These are phyloP conservation scores for Tinea semifulvella DNA, from an alignment of 2,888 invertebrate genomes.

Conservation along the genomic window DNA sequence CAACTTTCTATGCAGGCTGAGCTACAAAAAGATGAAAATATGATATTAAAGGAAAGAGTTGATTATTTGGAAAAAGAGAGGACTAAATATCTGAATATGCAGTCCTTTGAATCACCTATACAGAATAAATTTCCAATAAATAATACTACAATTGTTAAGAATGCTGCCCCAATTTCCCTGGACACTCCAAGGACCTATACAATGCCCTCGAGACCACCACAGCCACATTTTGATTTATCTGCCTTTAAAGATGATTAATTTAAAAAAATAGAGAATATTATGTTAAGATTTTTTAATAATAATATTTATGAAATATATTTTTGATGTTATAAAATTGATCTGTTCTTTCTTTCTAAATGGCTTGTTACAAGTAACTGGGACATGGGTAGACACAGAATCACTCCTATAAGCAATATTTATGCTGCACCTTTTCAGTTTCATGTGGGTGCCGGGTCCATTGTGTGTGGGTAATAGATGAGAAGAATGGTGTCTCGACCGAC, in stretches of 20 bases:
- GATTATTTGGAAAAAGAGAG: conserved; percentile 65
- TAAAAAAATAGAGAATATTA: too few relatives aligned
- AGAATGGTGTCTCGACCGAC: too few relatives aligned
- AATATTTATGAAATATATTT: too few relatives aligned
- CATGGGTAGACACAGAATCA: too few relatives aligned
- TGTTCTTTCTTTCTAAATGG: too few relatives aligned
- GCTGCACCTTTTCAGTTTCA: too few relatives aligned
- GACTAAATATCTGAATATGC: conserved; percentile 44
- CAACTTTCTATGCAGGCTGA: conserved; percentile 71
- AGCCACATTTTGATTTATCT: conserved; percentile 45
- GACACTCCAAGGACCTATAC: conserved; percentile 5
- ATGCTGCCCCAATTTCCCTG: conserved; percentile 23
- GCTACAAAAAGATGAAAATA: conserved; percentile 71
- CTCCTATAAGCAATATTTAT: too few relatives aligned
- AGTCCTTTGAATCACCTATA: conserved; percentile 30
- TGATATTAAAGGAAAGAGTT: conserved; percentile 65
- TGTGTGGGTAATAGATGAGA: too few relatives aligned
- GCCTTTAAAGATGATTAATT: conserved; percentile 35
- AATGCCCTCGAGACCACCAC: conserved; percentile 26
- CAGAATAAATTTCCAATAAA: conserved; percentile 27
- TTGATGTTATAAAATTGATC: too few relatives aligned
- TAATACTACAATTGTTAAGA: conserved; percentile 24
- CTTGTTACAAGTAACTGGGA: too few relatives aligned
- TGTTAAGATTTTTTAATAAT: too few relatives aligned
- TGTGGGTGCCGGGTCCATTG: too few relatives aligned